Percentiles rank a stretch among this genome's conserved stretches.
phyloP scores from a whole-genome alignment of 1,140 invertebrate species.

The Phocides pigmalion region DNA sequence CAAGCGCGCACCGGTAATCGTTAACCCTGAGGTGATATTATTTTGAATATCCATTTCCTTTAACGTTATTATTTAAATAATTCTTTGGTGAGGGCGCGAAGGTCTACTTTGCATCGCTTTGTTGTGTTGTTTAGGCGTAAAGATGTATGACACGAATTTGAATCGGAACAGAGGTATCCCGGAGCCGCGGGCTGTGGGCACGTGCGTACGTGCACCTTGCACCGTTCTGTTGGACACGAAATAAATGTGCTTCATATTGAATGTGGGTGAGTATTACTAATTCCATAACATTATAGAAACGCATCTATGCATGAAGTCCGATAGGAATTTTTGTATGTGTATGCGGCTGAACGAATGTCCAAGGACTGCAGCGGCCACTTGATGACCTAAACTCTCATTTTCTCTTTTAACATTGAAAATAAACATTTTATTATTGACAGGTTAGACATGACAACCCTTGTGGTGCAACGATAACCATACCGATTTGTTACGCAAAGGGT shows the following conservation, averaged over 20 bases:
- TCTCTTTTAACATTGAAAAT: too few species aligned
- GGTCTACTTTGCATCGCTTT: conserved; percentile 67
- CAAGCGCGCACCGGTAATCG: conserved; percentile 79
- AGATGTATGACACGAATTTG: conserved; percentile 81
- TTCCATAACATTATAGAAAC: background rate
- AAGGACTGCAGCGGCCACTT: too few species aligned
- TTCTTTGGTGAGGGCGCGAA: conserved; percentile 63
- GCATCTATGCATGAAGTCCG: too few species aligned
- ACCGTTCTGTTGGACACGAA: conserved; percentile 57
- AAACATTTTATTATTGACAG: too few species aligned
- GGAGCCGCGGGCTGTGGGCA: conserved; percentile 69
- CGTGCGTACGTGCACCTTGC: conserved; percentile 79
- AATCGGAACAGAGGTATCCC: conserved; percentile 62
- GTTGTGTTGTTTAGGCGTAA: conserved; percentile 60
- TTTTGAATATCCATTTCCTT: conserved; percentile 81
- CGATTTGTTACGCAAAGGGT: too few species aligned
- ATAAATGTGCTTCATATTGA: conserved; percentile 45
- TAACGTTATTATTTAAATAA: conserved; percentile 75
- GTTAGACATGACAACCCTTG: too few species aligned
- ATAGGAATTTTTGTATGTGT: too few species aligned
- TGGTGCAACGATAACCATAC: too few species aligned
- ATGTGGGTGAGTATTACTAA: background rate
- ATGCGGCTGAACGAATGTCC: too few species aligned
- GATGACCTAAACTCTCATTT: too few species aligned
- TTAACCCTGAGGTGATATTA: conserved; percentile 83